phyloP scores from a whole-genome alignment of 2,797 vertebrate genomes.

The Anas bernieri region DNA sequence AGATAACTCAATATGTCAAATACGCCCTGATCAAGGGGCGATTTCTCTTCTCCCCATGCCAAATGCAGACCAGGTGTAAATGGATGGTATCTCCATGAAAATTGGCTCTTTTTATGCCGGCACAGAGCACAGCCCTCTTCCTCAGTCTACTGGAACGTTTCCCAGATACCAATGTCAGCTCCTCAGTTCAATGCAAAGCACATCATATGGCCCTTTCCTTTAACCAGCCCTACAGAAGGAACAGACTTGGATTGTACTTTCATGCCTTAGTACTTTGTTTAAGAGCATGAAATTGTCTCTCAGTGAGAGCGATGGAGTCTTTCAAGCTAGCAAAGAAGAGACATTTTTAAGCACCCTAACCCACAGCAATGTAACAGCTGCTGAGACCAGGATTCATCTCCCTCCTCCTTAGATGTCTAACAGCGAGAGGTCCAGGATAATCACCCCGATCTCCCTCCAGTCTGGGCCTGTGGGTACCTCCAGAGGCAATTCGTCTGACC shows the following conservation, averaged over 20 bases:
- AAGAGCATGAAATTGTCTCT: constrained; percentile 65
- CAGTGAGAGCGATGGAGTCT: constrained; percentile 33
- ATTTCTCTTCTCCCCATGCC: constrained; percentile 57
- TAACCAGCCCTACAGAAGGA: constrained; percentile 39
- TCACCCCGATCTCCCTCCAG: constrained; percentile 45
- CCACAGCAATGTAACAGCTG: constrained; percentile 32
- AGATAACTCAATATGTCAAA: constrained; percentile 58
- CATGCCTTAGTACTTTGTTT: constrained; percentile 61
- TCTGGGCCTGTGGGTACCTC: neutral
- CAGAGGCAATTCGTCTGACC: neutral
- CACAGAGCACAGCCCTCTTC: constrained; percentile 13
- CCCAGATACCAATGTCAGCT: constrained; percentile 33
- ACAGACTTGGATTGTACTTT: constrained; percentile 38
- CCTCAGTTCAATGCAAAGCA: constrained; percentile 15
- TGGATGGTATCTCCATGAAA: constrained; percentile 56
- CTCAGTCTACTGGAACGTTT: constrained; percentile 51
- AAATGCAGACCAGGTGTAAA: constrained; percentile 49
- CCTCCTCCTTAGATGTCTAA: constrained; percentile 1
- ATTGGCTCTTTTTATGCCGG: constrained; percentile 10
- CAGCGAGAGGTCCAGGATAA: constrained; percentile 45
- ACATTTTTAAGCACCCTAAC: constrained; percentile 39
- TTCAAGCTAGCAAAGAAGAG: constrained; percentile 34
- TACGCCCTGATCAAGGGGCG: constrained; percentile 51
- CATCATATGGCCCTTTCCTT: constrained; percentile 35
- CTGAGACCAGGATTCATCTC: constrained; percentile 40